These are phyloP conservation scores for Malurus alboscapulatus DNA, from an alignment of 2,113 vertebrate genomes.

Conservation along the genomic window DNA sequence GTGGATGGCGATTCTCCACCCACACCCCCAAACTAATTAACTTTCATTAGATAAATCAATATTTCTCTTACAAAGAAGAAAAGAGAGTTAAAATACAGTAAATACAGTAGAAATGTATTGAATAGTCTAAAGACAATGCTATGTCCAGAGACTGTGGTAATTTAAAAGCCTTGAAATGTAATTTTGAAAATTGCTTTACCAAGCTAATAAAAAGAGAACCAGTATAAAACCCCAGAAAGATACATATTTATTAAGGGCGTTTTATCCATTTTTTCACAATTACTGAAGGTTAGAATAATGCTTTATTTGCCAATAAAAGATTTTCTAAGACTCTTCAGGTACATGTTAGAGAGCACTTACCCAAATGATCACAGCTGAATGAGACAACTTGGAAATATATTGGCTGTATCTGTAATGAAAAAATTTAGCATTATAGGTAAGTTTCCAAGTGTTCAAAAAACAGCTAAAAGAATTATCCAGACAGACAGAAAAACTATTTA, in stretches of 20 bases:
- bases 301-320: not conserved
- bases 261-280: not conserved
- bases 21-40: not conserved
- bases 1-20: not conserved
- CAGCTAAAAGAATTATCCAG: not conserved
- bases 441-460: not conserved
- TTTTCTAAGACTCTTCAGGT: not conserved
- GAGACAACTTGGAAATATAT: not conserved
- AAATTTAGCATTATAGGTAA: not conserved
- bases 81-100: not conserved
- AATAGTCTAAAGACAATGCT: not conserved
- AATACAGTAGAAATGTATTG: not conserved
- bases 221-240: not conserved
- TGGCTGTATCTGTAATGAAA: not conserved
- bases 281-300: not conserved
- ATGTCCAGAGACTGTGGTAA: not conserved
- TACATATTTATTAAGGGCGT: not conserved
- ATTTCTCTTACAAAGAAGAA: not conserved
- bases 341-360: not conserved
- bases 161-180: conserved; percentile 14
- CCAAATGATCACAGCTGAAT: not conserved
- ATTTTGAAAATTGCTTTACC: conserved; percentile 11
- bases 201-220: not conserved
- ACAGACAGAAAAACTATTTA: not conserved
- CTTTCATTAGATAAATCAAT: not conserved